Base-by-base conservation (phyloP, 2,888 invertebrate genomes). In the Andricus quercusramuli region DNA sequence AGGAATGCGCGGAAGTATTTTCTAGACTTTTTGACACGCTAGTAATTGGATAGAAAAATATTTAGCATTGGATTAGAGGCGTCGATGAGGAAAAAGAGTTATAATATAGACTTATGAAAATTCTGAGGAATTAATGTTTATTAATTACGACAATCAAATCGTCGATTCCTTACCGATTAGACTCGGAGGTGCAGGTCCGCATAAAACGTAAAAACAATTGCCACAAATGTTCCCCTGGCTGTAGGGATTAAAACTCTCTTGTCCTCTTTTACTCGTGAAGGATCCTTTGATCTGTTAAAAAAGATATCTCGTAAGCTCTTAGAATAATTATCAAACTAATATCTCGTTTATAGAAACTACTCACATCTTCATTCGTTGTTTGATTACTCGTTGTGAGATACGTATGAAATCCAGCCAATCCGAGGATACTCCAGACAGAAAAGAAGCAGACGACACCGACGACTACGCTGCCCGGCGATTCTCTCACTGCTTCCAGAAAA, bases 331-430 rank as follows among this genome's bases (percentile, higher is more conserved):
- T 22, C 3, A 22, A 67, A 67, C 22, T 41, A 25, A 41, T 15
- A 67, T 47, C 47, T 17, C 47, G 17, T 47, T 47, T 17, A 79
- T 22, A 20, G 74, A 22, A 64, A 70, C 32, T 41, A 94, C 96
- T 96, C 94, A 99, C 99, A 95, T 99, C 99, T 95, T 99, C 99
- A 94, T 99, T 99, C 88, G 99, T 99, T 85, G 99, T 99, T 95
- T 98, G 98, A 94, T 99, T 98, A 90, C 98, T 98, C 87, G 98
- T 97, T 85, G 98, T 97, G 90, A 99, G 96, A 94, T 99, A 99
- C 78, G 99, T 99, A 94, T 99, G 99, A 94, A 99, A 99, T 90
- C 99, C 99, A 88, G 99, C 98, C 90, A 99, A 95, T 82, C 99
- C 99, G 90, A 99, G 95, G 91, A 99, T 98, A 89, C 99, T 99